Base-by-base conservation (phyloP, 2,113 vertebrate species). In the Etheostoma cragini region DNA sequence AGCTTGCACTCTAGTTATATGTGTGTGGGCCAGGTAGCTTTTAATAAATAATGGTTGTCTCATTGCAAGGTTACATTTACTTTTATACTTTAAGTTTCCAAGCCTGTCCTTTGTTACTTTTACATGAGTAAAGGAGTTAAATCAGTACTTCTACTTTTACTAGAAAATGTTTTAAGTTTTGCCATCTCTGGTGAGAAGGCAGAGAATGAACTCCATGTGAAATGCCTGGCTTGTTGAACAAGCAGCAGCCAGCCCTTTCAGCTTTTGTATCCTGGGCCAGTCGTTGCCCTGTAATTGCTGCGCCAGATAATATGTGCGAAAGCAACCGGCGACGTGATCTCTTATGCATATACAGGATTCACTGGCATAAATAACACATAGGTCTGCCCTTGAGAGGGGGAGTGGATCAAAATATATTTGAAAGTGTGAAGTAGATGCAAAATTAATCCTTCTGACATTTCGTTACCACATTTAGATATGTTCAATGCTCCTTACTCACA, bases 381-480 rank as follows among this genome's bases (percentile, higher is more conserved):
- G 75, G 24, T 52, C 70, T 69, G 82, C 58, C 73, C 65, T 84
- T 80, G 72, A 82, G 75, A 81, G 61, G 68, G 63, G 64, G 24
- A 62, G 75, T 57, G 67, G 42, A 81, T 74, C 82, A 84, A 69
- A 83, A 81, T 77, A 85, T 68, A 82, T 82, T 86, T 75, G 79
- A 88, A 83, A 72, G n/a, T 45, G 69, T 8, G 22, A 90, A 82
- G 76, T 70, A 78, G 70, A 69, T 76, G 74, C 15, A 63, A 83
- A 86, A 90, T 91, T 72, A 90, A 87, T 91, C 84, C 88, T 77
- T 85, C 68, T 88, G 86, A 91, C 86, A 91, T 92, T 91, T 87
- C 61, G 47, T 80, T 54, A 56, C 80, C 70, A 81, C 45, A 2
- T 70, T 42, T n/a, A 76, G 47, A 45, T 63, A 15, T 1, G 52